Evolutionary conservation across 2,888 invertebrate genomes (phyloP).

Genomic region (Tenthredo notha): DNA sequence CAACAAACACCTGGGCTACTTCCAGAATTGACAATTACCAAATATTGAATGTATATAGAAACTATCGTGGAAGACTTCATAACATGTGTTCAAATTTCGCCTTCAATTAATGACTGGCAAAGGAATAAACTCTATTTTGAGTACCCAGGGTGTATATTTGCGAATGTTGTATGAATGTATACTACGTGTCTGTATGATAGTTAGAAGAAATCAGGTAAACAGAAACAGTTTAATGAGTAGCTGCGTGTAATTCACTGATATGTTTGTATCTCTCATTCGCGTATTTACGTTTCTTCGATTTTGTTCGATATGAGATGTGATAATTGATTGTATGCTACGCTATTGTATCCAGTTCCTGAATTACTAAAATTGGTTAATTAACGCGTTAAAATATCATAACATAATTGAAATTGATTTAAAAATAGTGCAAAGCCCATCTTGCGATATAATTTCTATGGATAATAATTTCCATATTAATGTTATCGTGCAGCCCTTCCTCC

Average conservation of each 20-base stretch:
- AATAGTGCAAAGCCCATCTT: background rate
- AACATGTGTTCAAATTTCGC: background rate
- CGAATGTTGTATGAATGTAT: background rate
- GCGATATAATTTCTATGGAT: slow-evolving; percentile 57
- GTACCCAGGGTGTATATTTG: no score
- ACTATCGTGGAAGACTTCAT: background rate
- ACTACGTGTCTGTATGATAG: background rate
- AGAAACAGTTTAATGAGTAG: background rate
- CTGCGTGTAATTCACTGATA: background rate
- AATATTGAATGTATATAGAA: background rate
- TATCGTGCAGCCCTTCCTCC: slow-evolving; percentile 65
- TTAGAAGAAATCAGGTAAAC: slow-evolving; percentile 10
- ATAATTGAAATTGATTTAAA: background rate
- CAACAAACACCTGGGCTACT: background rate
- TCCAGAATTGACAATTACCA: background rate
- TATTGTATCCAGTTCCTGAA: no score
- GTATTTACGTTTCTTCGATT: background rate
- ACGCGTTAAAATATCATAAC: background rate
- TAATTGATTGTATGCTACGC: no score
- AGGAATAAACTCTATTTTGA: background rate
- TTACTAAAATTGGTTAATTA: background rate
- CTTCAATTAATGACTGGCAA: background rate
- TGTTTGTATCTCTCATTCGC: background rate
- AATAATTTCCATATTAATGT: slow-evolving; percentile 73
- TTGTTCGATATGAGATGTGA: no score